Evolutionary conservation across 2,797 vertebrate species (phyloP), one percentile per base, ranked within the genome.

Genomic region (Propithecus perrieri): DNA sequence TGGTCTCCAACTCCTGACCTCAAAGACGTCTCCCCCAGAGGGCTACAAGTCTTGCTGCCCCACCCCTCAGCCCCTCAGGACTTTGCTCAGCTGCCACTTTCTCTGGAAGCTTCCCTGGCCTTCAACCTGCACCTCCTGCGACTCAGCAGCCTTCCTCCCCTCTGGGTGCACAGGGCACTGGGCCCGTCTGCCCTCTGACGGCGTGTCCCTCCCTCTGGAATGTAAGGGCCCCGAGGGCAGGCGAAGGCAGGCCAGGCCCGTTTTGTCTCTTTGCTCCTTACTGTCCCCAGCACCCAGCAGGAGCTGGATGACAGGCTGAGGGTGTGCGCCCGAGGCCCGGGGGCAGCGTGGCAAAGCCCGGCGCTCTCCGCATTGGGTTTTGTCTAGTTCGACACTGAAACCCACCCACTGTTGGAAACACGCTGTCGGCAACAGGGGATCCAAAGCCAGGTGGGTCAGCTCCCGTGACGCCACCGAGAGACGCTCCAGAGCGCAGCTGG

Each of bases 391-490:
- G 15, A 17, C 57, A 24, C 55, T 63, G 18, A 8, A 7, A 0
- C 71, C 63, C 30, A 28, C 12, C 15, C 14, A 5, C 26, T 48
- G 28, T 17, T 59, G 50, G 11, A 63, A 61, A 55, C 65, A n/a
- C 4, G n/a, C 11, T 15, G 35, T 41, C 20, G 28, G 20, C 41
- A 53, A n/a, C 18, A 18, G 94, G 46, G 6, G 9, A 63, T 17
- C 43, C 80, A 13, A 22, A 85, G 46, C 50, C 71, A 2, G 28
- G 87, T 43, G 53, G 79, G 50, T 41, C 20, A 10, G n/a, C 50
- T 20, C 57, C 46, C 0, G 1, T 3, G 53, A 43, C 0, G 10
- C 26, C 2, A 33, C 75, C 22, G 15, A 33, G 1, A 10, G 5
- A 5, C 30, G 80, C 53, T 15, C 22, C 30, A 30, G 46, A 0